Evolutionary conservation across 2,113 vertebrate genomes (phyloP).

Genomic region (Phasianus colchicus): DNA sequence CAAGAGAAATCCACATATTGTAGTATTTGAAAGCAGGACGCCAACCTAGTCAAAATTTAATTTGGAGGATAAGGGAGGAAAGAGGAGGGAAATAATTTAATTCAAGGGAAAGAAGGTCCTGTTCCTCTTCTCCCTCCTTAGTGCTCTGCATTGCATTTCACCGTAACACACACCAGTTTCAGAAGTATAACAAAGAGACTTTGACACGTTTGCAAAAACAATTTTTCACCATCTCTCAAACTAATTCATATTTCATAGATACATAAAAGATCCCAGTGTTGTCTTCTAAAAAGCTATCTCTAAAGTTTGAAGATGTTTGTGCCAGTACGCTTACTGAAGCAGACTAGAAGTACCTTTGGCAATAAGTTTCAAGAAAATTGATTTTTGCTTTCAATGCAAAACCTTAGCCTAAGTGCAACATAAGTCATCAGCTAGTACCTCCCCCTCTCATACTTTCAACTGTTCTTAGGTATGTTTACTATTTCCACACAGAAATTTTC

Average conservation of each 20-base stretch:
- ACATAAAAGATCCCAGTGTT: background rate
- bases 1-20: slow-evolving; percentile 98
- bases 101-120: background rate
- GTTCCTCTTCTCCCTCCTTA: background rate
- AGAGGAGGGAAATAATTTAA: background rate
- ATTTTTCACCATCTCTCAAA: background rate
- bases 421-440: background rate
- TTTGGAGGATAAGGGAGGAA: background rate
- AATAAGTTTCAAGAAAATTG: background rate
- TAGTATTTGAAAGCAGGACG: slow-evolving; percentile 98
- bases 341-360: background rate
- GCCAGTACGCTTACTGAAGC: background rate
- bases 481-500: background rate
- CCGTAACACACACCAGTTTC: background rate
- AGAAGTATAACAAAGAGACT: background rate
- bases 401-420: background rate
- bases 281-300: background rate
- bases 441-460: background rate
- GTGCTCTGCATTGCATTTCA: background rate
- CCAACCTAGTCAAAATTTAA: slow-evolving; percentile 85
- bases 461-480: background rate
- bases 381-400: background rate
- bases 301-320: background rate
- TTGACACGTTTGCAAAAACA: background rate
- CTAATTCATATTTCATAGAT: background rate